Conservation (phyloP, 2,888 invertebrate species). For the Cistogaster globosa region DNA sequence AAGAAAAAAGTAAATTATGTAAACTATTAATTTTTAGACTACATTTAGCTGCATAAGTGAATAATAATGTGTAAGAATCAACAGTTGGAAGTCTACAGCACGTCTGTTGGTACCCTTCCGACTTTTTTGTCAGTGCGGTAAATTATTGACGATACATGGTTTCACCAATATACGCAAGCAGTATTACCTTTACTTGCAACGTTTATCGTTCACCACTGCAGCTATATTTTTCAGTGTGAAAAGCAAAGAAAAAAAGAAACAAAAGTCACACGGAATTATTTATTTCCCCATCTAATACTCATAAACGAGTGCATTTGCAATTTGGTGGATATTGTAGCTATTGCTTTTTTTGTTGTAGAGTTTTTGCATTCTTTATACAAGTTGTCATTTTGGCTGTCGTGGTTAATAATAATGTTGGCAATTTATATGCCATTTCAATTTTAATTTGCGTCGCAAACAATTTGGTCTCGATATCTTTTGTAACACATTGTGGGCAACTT, state of each 20-base stretch:
- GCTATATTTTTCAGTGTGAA: too few relatives aligned
- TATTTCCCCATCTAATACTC: constrained; percentile 16
- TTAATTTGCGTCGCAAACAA: constrained; percentile 68
- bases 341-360: constrained; percentile 9
- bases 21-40: too few relatives aligned
- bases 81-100: too few relatives aligned
- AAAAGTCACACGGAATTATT: constrained; percentile 7
- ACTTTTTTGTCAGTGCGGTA: too few relatives aligned
- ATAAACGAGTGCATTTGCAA: constrained; percentile 55
- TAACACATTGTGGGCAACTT: constrained; percentile 68
- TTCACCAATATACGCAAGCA: too few relatives aligned
- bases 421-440: constrained; percentile 70
- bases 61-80: too few relatives aligned
- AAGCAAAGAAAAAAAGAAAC: not conserved
- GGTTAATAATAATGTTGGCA: constrained; percentile 69
- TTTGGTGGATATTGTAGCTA: constrained; percentile 36
- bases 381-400: constrained; percentile 66
- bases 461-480: constrained; percentile 67
- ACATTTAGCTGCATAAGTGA: too few relatives aligned
- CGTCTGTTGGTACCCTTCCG: too few relatives aligned
- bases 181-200: too few relatives aligned
- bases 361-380: constrained; percentile 64
- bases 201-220: too few relatives aligned
- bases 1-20: too few relatives aligned
- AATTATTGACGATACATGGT: too few relatives aligned